phyloP scores from a whole-genome alignment of 2,888 invertebrate species.

The Metalampra italica region DNA sequence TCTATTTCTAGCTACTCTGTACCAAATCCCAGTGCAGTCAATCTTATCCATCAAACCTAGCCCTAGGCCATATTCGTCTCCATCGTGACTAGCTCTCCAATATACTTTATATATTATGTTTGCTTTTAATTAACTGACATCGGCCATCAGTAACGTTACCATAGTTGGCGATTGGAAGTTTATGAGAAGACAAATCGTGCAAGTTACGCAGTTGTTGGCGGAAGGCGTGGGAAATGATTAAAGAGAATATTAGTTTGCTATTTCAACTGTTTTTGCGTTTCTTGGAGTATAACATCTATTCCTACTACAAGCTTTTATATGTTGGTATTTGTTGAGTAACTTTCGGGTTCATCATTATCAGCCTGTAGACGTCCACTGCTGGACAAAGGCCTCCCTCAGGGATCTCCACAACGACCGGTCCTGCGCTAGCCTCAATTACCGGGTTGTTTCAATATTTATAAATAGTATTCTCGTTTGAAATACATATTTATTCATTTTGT shows the following conservation, averaged over 20 bases:
- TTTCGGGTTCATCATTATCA: too few species aligned
- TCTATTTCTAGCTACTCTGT: constrained; percentile 24
- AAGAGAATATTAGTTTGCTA: constrained; percentile 26
- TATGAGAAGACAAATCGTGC: constrained; percentile 37
- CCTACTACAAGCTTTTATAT: too few species aligned
- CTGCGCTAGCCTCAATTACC: too few species aligned
- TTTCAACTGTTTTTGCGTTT: background rate
- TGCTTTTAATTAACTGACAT: constrained; percentile 69
- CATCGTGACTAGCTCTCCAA: constrained; percentile 53
- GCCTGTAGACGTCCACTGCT: too few species aligned
- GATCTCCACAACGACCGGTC: too few species aligned
- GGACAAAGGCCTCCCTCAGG: too few species aligned
- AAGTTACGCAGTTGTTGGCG: constrained; percentile 23
- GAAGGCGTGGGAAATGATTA: constrained; percentile 61
- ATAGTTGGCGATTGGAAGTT: constrained; percentile 32
- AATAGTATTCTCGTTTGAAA: too few species aligned
- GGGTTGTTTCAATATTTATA: too few species aligned
- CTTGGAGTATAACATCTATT: background rate
- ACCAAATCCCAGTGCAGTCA: constrained; percentile 33
- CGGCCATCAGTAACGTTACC: constrained; percentile 35
- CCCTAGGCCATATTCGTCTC: constrained; percentile 54
- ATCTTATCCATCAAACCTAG: constrained; percentile 58
- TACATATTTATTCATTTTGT: too few species aligned
- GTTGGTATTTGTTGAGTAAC: too few species aligned
- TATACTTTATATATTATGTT: constrained; percentile 52